These are phyloP conservation scores for Neogobius melanostomus DNA, from an alignment of 2,113 vertebrate species.

Conservation along the genomic window DNA sequence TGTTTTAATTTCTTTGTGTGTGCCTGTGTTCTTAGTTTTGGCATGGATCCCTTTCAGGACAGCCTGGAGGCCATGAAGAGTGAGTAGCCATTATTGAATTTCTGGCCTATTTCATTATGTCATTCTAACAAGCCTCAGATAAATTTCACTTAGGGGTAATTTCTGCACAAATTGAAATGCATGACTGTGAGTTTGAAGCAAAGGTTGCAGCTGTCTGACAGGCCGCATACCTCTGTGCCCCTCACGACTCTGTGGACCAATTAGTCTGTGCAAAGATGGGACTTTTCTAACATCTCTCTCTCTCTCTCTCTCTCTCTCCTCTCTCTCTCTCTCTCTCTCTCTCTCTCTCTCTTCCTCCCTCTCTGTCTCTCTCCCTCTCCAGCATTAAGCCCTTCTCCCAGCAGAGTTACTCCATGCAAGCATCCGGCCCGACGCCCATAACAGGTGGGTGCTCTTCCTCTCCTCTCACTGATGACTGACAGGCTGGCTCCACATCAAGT, in stretches of 20 bases:
- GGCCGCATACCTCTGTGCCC: constrained; percentile 35
- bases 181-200: constrained; percentile 49
- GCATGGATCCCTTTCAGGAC: constrained; percentile 87
- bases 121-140: constrained; percentile 39
- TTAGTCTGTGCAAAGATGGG: constrained; percentile 58
- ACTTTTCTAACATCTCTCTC: constrained; percentile 55
- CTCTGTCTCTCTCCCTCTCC: constrained; percentile 52
- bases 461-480: constrained; percentile 46
- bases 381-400: constrained; percentile 96
- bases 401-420: constrained; percentile 87
- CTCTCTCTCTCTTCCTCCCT: constrained; percentile 49
- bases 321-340: constrained; percentile 55
- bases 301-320: constrained; percentile 46
- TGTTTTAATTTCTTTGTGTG: not conserved
- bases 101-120: constrained; percentile 29
- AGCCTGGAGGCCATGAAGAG: constrained; percentile 88
- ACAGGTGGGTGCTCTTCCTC: constrained; percentile 79
- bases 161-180: constrained; percentile 41
- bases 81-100: constrained; percentile 72
- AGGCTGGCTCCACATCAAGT: constrained; percentile 20
- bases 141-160: constrained; percentile 35
- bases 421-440: constrained; percentile 80
- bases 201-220: constrained; percentile 57
- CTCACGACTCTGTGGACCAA: constrained; percentile 47
- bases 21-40: constrained; percentile 82